These are phyloP conservation scores for Oegoconia quadripuncta DNA, from an alignment of 2,888 invertebrate genomes.

Conservation along the genomic window DNA sequence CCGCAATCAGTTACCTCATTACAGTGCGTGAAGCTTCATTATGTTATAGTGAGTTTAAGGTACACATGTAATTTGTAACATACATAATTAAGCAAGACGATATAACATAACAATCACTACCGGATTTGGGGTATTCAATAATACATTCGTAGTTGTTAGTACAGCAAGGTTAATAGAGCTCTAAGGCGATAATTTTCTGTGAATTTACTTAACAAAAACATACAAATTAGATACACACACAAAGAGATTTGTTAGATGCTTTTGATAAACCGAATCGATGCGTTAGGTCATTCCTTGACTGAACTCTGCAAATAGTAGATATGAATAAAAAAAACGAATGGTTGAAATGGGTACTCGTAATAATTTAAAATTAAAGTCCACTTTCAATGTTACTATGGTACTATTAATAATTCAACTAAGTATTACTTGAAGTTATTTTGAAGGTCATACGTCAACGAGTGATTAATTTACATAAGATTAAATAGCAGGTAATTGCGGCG, in stretches of 20 bases:
- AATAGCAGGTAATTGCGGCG: too few relatives aligned
- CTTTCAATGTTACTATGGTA: too few relatives aligned
- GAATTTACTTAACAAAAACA: slow-evolving; percentile 6
- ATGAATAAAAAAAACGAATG: too few relatives aligned
- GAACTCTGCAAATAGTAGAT: too few relatives aligned
- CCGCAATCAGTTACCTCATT: slow-evolving; percentile 28
- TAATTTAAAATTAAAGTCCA: too few relatives aligned
- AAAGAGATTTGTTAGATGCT: slow-evolving; percentile 1
- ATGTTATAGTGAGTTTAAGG: slow-evolving; percentile 26
- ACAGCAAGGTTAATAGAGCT: neutral
- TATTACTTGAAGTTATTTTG: too few relatives aligned
- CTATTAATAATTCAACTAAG: too few relatives aligned
- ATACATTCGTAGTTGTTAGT: slow-evolving; percentile 5
- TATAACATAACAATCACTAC: slow-evolving; percentile 28
- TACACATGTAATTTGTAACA: slow-evolving; percentile 34
- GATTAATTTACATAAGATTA: too few relatives aligned
- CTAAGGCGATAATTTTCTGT: slow-evolving; percentile 2
- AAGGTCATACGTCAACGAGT: too few relatives aligned
- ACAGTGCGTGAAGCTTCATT: slow-evolving; percentile 33
- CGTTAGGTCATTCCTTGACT: too few relatives aligned
- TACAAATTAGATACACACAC: slow-evolving; percentile 1
- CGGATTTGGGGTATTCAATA: slow-evolving; percentile 22
- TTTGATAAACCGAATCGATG: too few relatives aligned
- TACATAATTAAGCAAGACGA: slow-evolving; percentile 32
- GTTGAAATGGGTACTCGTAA: too few relatives aligned